Evolutionary conservation across 2,888 invertebrate species (phyloP).

Genomic region (Cosmopolites sordidus): DNA sequence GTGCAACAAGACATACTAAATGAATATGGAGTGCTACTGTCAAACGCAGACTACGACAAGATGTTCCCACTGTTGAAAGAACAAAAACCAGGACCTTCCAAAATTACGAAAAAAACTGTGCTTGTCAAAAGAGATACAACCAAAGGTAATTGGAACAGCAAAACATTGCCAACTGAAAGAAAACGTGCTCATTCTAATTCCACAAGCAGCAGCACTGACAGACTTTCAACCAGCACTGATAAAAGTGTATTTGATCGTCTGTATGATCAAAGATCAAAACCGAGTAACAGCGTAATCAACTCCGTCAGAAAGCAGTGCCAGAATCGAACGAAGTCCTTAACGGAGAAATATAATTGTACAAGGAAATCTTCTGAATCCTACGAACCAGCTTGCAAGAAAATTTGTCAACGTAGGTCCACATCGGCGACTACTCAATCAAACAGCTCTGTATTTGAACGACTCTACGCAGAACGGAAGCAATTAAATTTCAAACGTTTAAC

Average conservation of each 20-base stretch:
- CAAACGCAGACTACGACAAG: constrained; percentile 2
- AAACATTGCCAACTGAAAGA: too few species aligned
- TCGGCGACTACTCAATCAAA: too few species aligned
- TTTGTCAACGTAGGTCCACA: too few species aligned
- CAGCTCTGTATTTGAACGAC: constrained; percentile 13
- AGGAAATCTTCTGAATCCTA: too few species aligned
- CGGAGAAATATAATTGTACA: too few species aligned
- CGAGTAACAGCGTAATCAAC: not conserved
- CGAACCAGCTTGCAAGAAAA: too few species aligned
- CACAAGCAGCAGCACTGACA: too few species aligned
- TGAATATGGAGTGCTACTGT: constrained; percentile 7
- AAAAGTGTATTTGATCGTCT: constrained; percentile 11
- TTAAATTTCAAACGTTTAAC: constrained; percentile 9
- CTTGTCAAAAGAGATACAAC: constrained; percentile 3
- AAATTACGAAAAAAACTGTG: not conserved
- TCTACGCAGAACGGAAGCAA: constrained; percentile 15
- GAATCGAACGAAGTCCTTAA: too few species aligned
- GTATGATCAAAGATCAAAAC: constrained; percentile 8
- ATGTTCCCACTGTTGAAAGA: not conserved
- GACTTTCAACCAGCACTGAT: too few species aligned
- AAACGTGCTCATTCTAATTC: too few species aligned
- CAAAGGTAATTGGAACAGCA: not conserved
- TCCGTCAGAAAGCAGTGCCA: too few species aligned
- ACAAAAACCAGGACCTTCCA: not conserved
- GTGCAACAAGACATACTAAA: constrained; percentile 10